These are phyloP conservation scores for Liasis olivaceus DNA, from an alignment of 2,797 vertebrate genomes.

Conservation along the genomic window DNA sequence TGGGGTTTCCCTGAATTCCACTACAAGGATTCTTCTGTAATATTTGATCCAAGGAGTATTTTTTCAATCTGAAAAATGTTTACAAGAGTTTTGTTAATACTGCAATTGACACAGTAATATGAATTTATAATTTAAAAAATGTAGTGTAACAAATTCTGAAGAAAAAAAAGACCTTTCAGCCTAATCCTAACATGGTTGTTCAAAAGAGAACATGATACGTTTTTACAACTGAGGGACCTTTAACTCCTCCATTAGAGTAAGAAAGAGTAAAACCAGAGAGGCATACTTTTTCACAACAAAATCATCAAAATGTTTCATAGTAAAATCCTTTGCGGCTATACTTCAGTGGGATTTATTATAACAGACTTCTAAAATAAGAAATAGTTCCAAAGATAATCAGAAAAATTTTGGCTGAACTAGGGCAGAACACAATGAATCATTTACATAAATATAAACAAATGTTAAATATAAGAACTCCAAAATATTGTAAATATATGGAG, in stretches of 20 bases:
- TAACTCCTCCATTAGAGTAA: not conserved
- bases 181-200: not conserved
- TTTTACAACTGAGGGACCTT: not conserved
- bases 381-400: too few relatives aligned
- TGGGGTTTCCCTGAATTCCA: not conserved
- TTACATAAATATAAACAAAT: not conserved
- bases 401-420: not conserved
- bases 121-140: not conserved
- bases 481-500: not conserved
- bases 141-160: not conserved
- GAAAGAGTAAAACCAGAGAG: not conserved
- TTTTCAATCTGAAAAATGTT: slow-evolving; percentile 53
- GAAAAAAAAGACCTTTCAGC: not conserved
- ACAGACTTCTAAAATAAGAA: not conserved
- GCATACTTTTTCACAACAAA: not conserved
- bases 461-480: not conserved
- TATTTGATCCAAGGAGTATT: slow-evolving; percentile 1
- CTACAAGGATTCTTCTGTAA: not conserved
- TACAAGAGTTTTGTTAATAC: not conserved
- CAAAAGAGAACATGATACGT: not conserved
- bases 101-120: not conserved
- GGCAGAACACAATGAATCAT: not conserved
- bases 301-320: not conserved
- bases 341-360: not conserved
- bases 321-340: not conserved